Base-by-base conservation (phyloP, 2,888 invertebrate genomes). In the Eudasyphora cyanicolor region DNA sequence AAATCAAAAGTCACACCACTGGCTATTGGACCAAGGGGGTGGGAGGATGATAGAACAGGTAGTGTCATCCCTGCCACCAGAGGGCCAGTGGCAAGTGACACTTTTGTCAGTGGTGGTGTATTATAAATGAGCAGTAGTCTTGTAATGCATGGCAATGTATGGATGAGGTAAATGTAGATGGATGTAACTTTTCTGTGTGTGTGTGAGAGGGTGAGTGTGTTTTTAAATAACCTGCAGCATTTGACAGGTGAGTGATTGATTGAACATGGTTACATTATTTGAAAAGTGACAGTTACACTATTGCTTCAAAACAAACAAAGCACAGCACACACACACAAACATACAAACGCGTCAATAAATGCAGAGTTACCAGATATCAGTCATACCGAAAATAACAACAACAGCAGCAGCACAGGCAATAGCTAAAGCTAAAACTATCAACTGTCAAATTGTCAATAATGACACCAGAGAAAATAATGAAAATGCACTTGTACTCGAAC, bases 211-310 rank as follows among this genome's bases (percentile, higher is more conserved):
- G 71, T 42, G 71, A 71, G 35, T 17, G 27, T 75, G 19, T 35
- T 76, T 76, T 80, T 82, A 78, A 78, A 77, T 78, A 77, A 60
- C 78, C 54, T 73, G 60, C 60, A 78, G 49, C 76, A 82, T 74
- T 54, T 86, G 85, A 82, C 85, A 85, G 81, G 77, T 85, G 80
- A 80, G 83, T 85, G 86, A 86, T 85, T 85, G 86, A 86, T 84
- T 85, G 82, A 75, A 49, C 71, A 79, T 84, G 76, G 80, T 82
- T 76, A 74, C 78, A 80, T 82, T 84, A 82, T 86, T 82, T 82
- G 74, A 71, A 82, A 84, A 79, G 69, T 84, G 85, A 77, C 82
- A 82, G 80, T 79, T 81, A 84, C 84, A 82, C 78, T 84, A 84
- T 84, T 86, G 76, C 82, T 76, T 73, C 70, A 73, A 81, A 85